Percentiles rank a stretch among this genome's conserved stretches.
Evolutionary conservation across 2,113 vertebrate species (phyloP).

Genomic region (Myocastor coypus): DNA sequence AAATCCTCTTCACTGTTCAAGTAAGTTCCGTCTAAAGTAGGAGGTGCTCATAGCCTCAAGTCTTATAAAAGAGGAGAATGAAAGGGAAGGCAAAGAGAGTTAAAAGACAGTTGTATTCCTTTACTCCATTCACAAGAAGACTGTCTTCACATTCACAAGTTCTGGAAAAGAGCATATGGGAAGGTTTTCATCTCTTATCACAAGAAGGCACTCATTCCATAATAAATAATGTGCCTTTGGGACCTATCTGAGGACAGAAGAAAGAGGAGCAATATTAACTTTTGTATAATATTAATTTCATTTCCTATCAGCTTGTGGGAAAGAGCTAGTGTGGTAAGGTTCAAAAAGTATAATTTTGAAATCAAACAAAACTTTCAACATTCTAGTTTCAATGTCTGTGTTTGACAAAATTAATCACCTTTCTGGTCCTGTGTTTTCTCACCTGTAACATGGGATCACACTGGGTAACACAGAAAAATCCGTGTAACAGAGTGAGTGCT

Average conservation of each 20-base stretch:
- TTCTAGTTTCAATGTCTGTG: neutral
- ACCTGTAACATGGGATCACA: neutral
- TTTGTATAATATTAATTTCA: neutral
- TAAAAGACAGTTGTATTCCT: neutral
- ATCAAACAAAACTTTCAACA: neutral
- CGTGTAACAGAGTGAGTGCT: neutral
- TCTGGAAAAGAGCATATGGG: neutral
- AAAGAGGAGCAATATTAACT: neutral
- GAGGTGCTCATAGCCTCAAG: neutral
- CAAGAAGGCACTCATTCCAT: neutral
- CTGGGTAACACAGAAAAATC: neutral
- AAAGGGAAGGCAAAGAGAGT: constrained; percentile 1
- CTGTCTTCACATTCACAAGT: neutral
- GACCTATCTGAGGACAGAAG: neutral
- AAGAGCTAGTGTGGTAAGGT: neutral
- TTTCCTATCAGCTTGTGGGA: neutral
- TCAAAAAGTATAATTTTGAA: constrained; percentile 1
- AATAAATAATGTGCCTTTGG: neutral
- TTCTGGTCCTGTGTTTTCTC: neutral
- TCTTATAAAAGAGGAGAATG: neutral
- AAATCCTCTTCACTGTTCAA: neutral
- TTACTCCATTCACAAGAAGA: neutral
- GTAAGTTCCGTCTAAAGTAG: neutral
- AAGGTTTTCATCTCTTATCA: neutral
- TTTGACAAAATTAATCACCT: neutral